Percentiles rank a stretch among this genome's conserved stretches.
Conservation (phyloP, 2,888 invertebrate species). For the Bombylius major region DNA sequence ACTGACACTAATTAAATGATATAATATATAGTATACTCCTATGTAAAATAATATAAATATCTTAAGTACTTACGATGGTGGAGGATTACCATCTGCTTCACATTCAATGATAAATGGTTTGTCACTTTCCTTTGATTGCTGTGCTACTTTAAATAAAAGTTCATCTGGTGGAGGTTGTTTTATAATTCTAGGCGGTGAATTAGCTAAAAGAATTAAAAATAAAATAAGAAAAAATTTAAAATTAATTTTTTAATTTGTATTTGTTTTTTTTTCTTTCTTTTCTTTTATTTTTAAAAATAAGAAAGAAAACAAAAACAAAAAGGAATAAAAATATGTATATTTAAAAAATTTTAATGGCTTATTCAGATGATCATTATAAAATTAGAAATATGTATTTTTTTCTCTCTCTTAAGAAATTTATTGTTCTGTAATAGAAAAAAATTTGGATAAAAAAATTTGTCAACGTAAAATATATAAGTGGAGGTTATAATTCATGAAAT, state of each 20-base stretch:
- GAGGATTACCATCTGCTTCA: slow-evolving; percentile 90
- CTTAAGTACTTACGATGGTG: slow-evolving; percentile 62
- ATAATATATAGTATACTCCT: not conserved
- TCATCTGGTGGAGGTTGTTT: slow-evolving; percentile 89
- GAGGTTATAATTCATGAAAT: no score
- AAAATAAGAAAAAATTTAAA: not conserved
- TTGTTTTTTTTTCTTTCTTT: not conserved
- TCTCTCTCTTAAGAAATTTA: no score
- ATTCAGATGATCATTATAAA: no score
- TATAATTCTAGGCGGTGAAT: slow-evolving; percentile 81
- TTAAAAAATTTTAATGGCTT: no score
- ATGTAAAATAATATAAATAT: slow-evolving; percentile 1
- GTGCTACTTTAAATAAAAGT: slow-evolving; percentile 79
- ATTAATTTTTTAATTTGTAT: not conserved
- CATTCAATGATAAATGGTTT: slow-evolving; percentile 94
- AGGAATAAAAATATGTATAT: no score
- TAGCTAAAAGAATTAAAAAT: slow-evolving; percentile 42
- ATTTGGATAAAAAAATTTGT: no score
- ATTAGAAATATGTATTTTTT: no score
- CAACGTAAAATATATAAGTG: no score
- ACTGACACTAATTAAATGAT: no score
- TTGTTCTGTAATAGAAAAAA: no score
- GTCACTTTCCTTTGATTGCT: slow-evolving; percentile 69
- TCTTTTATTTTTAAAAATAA: not conserved
- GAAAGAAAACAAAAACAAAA: not conserved